A percentile compares a stretch with the other conserved stretches of the same genome.
phyloP scores from a whole-genome alignment of 2,113 vertebrate species.

The Verasper variegatus region DNA sequence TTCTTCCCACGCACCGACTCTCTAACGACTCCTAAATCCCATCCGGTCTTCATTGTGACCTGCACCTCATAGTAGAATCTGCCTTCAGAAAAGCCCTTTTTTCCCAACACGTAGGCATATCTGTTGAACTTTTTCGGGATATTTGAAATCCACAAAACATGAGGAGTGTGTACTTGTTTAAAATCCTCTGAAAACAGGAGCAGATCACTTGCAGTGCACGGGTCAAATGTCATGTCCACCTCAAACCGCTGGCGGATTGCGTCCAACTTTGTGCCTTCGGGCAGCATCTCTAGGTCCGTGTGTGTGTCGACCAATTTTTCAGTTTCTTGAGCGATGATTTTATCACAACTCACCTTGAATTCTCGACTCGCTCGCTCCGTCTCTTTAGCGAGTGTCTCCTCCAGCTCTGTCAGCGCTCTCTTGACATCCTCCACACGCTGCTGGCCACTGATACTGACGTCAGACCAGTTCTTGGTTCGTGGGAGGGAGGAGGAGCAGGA shows the following conservation, averaged over 20 bases:
- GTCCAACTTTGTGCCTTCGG: slow-evolving; percentile 8
- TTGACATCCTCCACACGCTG: background rate
- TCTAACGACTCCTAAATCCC: slow-evolving; percentile 30
- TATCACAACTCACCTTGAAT: background rate
- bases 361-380: background rate
- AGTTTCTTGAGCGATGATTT: background rate
- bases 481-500: background rate
- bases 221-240: slow-evolving; percentile 40
- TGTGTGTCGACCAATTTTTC: background rate
- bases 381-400: slow-evolving; percentile 1
- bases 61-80: slow-evolving; percentile 42
- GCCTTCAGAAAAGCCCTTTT: slow-evolving; percentile 24
- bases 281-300: background rate
- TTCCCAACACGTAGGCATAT: slow-evolving; percentile 11
- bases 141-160: background rate
- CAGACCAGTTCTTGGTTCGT: slow-evolving; percentile 22
- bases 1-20: background rate
- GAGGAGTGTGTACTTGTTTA: slow-evolving; percentile 1
- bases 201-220: slow-evolving; percentile 7
- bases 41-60: background rate
- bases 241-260: background rate
- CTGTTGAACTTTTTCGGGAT: background rate
- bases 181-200: slow-evolving; percentile 9
- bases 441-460: background rate
- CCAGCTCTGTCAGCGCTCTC: background rate